Conservation (phyloP, 2,113 vertebrate species). For the Osmerus mordax region DNA sequence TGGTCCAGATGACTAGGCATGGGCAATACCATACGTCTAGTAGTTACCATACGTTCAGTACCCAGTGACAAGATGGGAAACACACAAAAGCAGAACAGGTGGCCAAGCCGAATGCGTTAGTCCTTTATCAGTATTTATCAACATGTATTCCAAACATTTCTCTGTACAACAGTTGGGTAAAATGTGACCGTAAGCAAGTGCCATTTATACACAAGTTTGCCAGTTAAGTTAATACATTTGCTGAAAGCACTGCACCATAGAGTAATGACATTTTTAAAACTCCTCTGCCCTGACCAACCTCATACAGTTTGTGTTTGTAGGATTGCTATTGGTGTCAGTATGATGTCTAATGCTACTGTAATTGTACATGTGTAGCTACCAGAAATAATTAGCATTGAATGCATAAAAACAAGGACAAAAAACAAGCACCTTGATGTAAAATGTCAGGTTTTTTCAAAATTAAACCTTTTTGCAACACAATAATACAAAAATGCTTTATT, state of each 20-base stretch:
- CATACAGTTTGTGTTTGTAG: constrained; percentile 57
- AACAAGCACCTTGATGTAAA: constrained; percentile 75
- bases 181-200: constrained; percentile 55
- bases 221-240: constrained; percentile 51
- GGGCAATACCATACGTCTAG: constrained; percentile 30
- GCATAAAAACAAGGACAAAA: constrained; percentile 53
- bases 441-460: constrained; percentile 64
- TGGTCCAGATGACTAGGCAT: constrained; percentile 55
- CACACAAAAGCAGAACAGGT: constrained; percentile 38
- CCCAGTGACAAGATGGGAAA: constrained; percentile 22
- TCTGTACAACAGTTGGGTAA: constrained; percentile 69
- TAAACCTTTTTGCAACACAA: constrained; percentile 58
- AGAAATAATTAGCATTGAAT: constrained; percentile 18
- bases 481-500: constrained; percentile 64
- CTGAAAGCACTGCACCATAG: constrained; percentile 54
- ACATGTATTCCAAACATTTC: constrained; percentile 52
- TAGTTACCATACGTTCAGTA: constrained; percentile 19
- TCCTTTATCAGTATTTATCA: constrained; percentile 51
- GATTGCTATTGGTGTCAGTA: constrained; percentile 29
- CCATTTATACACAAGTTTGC: constrained; percentile 57
- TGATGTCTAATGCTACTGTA: constrained; percentile 36
- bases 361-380: constrained; percentile 65
- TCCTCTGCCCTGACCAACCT: constrained; percentile 42
- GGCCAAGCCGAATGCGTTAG: constrained; percentile 37
- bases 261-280: constrained; percentile 32